Conservation (phyloP, 2,797 vertebrate genomes). For the Sebastes iracundus region DNA sequence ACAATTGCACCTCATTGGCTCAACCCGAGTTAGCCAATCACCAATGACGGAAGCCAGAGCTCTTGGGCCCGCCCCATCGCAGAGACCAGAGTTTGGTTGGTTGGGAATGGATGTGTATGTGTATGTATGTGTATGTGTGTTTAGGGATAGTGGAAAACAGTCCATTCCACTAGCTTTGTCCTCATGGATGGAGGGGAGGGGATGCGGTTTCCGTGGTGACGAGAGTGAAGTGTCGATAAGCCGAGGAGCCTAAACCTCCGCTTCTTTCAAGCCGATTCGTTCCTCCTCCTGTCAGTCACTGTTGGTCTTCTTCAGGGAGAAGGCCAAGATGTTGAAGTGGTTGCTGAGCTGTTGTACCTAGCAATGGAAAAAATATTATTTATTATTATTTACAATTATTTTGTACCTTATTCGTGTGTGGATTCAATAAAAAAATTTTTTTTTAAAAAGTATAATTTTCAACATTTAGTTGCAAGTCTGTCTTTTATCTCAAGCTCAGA, state of each 20-base stretch:
- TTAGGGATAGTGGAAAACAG: constrained; percentile 26
- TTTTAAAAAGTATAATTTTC: background rate
- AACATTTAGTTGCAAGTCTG: background rate
- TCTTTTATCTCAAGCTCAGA: background rate
- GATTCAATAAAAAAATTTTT: background rate
- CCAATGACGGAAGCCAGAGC: constrained; percentile 66
- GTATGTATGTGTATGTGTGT: constrained; percentile 13
- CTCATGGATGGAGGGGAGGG: constrained; percentile 55
- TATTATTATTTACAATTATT: background rate
- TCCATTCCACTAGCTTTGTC: constrained; percentile 60
- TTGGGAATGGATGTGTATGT: constrained; percentile 8
- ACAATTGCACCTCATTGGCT: constrained; percentile 83
- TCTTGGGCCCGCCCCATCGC: constrained; percentile 35
- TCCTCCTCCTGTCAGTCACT: constrained; percentile 96
- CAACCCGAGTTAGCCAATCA: constrained; percentile 66
- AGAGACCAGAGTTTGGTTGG: constrained; percentile 24
- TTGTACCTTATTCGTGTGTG: background rate
- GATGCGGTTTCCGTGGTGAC: constrained; percentile 84
- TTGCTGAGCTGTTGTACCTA: constrained; percentile 94
- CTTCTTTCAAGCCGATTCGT: constrained; percentile 85
- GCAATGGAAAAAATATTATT: background rate
- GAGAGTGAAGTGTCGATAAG: constrained; percentile 87
- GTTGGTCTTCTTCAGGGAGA: constrained; percentile 92
- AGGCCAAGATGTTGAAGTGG: constrained; percentile 94
- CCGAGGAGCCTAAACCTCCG: constrained; percentile 87